Conservation (phyloP, 2,113 vertebrate species). For the Tautogolabrus adspersus region DNA sequence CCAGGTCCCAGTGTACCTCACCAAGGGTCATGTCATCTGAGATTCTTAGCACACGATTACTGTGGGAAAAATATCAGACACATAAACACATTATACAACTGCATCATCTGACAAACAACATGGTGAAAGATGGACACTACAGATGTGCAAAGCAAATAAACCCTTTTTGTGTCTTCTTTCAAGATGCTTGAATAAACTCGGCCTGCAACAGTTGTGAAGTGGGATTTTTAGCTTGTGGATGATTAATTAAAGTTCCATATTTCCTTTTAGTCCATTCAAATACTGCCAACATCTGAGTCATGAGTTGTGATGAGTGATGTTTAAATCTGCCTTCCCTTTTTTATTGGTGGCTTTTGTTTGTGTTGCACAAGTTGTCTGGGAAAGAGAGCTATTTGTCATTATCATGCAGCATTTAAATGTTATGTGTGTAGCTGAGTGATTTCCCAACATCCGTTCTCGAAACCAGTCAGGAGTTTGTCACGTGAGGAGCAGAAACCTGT, state of each 20-base stretch:
- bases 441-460: slow-evolving; percentile 28
- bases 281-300: background rate
- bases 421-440: slow-evolving; percentile 8
- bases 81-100: background rate
- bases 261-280: background rate
- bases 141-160: background rate
- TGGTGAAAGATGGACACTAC: background rate
- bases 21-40: slow-evolving; percentile 82
- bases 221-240: background rate
- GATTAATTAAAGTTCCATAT: background rate
- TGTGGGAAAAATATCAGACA: slow-evolving; percentile 52
- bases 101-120: background rate
- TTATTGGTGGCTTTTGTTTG: slow-evolving; percentile 21
- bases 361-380: background rate
- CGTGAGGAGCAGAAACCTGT: slow-evolving; percentile 4
- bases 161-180: background rate
- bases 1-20: slow-evolving; percentile 81
- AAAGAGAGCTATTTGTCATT: slow-evolving; percentile 40
- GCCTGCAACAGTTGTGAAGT: background rate
- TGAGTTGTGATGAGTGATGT: slow-evolving; percentile 20
- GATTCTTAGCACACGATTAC: slow-evolving; percentile 86
- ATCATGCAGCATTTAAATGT: slow-evolving; percentile 7
- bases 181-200: background rate
- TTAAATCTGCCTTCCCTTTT: slow-evolving; percentile 13
- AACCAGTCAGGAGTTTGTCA: slow-evolving; percentile 26